These are phyloP conservation scores for Suncus etruscus DNA, from an alignment of 2,113 vertebrate genomes.

Conservation along the genomic window DNA sequence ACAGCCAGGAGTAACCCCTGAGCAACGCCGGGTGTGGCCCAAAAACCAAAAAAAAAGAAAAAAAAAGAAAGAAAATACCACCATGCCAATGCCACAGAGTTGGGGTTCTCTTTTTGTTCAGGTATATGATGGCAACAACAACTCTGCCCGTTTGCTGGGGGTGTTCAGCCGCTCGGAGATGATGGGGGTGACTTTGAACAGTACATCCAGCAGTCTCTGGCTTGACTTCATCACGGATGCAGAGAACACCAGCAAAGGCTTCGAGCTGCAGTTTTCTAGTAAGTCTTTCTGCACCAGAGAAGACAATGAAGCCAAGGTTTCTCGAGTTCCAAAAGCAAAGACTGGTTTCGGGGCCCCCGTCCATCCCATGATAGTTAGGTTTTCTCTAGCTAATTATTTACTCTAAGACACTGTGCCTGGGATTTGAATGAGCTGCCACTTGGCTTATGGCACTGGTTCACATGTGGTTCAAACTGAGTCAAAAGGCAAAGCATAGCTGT, in stretches of 20 bases:
- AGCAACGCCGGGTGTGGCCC: too few species aligned
- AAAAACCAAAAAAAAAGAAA: too few species aligned
- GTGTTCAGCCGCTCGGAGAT: constrained; percentile 92
- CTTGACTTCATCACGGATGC: constrained; percentile 95
- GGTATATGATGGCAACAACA: constrained; percentile 97
- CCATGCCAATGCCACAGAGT: background rate
- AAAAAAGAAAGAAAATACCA: background rate
- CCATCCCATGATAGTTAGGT: background rate
- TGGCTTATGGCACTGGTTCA: background rate
- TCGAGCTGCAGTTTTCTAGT: constrained; percentile 98
- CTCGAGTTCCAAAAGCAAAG: background rate
- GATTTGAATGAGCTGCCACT: background rate
- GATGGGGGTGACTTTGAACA: constrained; percentile 93
- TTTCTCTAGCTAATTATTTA: background rate
- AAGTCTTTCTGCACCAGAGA: constrained; percentile 80
- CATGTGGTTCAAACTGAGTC: background rate
- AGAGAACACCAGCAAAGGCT: constrained; percentile 96
- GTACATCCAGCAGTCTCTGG: constrained; percentile 98
- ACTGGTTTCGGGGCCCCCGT: accelerated
- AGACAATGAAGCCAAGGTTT: background rate
- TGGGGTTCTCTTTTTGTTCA: constrained; percentile 77
- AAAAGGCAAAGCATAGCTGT: background rate
- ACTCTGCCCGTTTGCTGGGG: constrained; percentile 93
- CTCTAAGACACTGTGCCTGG: background rate
- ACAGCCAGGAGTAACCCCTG: too few species aligned